Conservation (phyloP, 2,113 vertebrate genomes). For the Ceyx cyanopectus region DNA sequence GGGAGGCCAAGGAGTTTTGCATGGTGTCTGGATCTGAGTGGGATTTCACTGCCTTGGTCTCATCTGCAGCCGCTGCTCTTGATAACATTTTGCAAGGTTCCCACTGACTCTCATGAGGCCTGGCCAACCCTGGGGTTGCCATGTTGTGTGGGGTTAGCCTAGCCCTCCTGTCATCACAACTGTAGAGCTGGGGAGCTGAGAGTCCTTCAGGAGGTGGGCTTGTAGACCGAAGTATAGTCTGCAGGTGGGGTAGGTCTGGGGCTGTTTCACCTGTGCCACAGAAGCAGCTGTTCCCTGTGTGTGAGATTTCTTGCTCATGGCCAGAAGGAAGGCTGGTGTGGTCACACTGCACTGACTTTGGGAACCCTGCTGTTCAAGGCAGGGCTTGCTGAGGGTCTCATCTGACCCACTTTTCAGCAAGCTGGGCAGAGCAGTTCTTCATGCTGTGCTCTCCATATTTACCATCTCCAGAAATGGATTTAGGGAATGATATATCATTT, state of each 20-base stretch:
- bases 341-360: background rate
- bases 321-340: background rate
- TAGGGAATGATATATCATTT: background rate
- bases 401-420: background rate
- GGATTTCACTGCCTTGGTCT: accelerated
- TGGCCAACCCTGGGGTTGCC: accelerated
- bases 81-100: accelerated
- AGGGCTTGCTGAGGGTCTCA: background rate
- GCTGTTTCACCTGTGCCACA: background rate
- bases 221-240: background rate
- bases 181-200: background rate
- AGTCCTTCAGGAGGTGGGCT: background rate
- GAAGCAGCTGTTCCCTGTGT: background rate
- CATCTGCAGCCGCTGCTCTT: background rate
- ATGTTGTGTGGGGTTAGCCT: background rate
- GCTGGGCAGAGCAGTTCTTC: background rate
- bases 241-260: background rate
- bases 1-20: background rate
- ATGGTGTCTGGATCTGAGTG: accelerated
- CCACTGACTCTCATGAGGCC: accelerated
- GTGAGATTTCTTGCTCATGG: background rate
- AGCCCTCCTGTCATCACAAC: background rate
- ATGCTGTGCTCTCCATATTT: background rate
- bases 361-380: background rate
- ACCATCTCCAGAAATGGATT: background rate